Evolutionary conservation across 2,888 invertebrate species (phyloP), one percentile per base, ranked within the genome.

Genomic region (Serripes groenlandicus): DNA sequence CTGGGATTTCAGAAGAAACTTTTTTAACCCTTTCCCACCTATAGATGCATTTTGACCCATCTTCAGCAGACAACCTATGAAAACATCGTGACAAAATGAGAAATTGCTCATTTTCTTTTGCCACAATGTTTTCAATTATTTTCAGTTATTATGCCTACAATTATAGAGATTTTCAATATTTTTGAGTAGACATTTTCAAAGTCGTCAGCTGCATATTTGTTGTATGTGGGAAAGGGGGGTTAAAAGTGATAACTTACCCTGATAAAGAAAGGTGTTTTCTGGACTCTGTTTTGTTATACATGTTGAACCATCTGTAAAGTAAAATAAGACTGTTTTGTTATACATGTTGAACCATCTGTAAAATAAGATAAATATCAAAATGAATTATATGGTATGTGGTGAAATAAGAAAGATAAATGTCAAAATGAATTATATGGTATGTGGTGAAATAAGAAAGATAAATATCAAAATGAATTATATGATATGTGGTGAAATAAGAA

Each of bases 221-320:
- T 42, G 9, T 11, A 42, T 42, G 7, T 42, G 42, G 42, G 15
- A 7, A 7, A 42, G 42, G 15, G 15, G 42, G 42, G 42, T 42
- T 42, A 42, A 42, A 15, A 42, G 9, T 11, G 42, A 42, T 42
- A n/a, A n/a, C 91, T 82, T 81, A 92, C 92, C 91, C 91, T 76
- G 86, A 85, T 60, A 92, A 71, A 9, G 78, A 79, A 62, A 91
- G 90, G 54, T 86, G 84, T 73, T 91, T 91, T 69, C 79, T 87
- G 3, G 87, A 79, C 42, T 90, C 90, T 69, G 81, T 70, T 21
- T 81, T 76, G 73, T 78, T 85, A 21, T 79, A 85, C 69, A 86
- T 85, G 71, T 93, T 92, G 74, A 92, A 92, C 92, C 92, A 93
- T 76, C 92, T 92, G 82, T 58, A 87, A 66, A n/a, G n/a, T n/a